phyloP scores from a whole-genome alignment of 2,113 vertebrate genomes.

The Tauraco erythrolophus region DNA sequence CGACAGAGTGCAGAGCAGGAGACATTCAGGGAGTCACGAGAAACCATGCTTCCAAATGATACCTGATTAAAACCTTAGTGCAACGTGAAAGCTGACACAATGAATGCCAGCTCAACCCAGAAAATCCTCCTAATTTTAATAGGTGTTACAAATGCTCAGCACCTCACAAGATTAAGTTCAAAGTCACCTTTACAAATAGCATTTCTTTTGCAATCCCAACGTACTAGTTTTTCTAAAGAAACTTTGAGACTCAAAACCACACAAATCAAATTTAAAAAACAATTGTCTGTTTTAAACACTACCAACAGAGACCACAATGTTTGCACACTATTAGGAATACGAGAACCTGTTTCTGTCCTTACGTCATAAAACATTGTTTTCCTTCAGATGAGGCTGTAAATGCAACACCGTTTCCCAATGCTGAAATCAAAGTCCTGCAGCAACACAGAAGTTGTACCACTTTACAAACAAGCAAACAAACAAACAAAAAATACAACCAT shows the following conservation, averaged over 20 bases:
- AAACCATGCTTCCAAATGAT: neutral
- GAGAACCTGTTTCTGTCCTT: neutral
- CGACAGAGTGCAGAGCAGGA: neutral
- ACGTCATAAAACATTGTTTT: neutral
- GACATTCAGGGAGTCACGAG: neutral
- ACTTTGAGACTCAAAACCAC: neutral
- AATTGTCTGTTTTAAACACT: neutral
- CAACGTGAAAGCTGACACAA: neutral
- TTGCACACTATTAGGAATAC: neutral
- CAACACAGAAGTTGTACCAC: neutral
- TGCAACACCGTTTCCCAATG: neutral
- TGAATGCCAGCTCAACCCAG: neutral
- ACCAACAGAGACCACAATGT: neutral
- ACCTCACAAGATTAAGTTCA: neutral
- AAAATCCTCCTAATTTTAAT: conserved; percentile 20
- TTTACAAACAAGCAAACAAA: neutral
- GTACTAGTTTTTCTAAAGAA: neutral
- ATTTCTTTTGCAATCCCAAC: neutral
- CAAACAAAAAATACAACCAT: neutral
- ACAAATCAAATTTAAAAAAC: neutral
- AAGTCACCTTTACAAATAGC: neutral
- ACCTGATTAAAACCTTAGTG: neutral
- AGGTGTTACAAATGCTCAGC: neutral
- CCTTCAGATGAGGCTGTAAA: neutral
- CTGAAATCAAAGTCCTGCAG: conserved; percentile 10